These are phyloP conservation scores for Euproctis similis DNA, from an alignment of 2,888 invertebrate genomes.

Conservation along the genomic window DNA sequence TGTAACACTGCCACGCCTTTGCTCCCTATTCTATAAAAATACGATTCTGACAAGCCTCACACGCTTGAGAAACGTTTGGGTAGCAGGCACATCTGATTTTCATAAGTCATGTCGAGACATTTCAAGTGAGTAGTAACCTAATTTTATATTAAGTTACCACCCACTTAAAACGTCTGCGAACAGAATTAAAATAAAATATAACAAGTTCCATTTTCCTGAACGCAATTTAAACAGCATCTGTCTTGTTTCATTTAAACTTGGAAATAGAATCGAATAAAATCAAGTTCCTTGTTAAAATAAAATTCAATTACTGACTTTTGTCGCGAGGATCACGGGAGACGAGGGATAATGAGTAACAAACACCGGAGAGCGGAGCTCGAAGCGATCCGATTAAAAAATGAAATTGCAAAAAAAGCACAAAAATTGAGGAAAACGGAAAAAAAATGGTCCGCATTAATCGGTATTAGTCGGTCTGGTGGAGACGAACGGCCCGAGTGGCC, in stretches of 20 bases:
- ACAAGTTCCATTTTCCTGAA: no score
- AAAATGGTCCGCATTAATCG: slow-evolving; percentile 33
- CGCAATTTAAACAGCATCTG: no score
- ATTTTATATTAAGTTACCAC: no score
- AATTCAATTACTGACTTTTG: slow-evolving; percentile 43
- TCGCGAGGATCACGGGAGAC: slow-evolving; percentile 18
- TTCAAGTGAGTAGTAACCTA: no score
- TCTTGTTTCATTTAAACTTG: neutral
- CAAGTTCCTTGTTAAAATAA: slow-evolving; percentile 10
- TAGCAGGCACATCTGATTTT: no score
- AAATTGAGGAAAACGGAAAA: slow-evolving; percentile 1
- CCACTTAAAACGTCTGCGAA: no score
- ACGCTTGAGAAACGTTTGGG: no score
- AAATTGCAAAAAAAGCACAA: slow-evolving; percentile 1
- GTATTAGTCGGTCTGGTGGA: slow-evolving; percentile 53
- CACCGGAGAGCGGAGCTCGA: slow-evolving; percentile 35
- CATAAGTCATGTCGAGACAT: no score
- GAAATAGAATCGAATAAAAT: neutral
- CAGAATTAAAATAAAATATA: no score
- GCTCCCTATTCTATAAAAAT: no score
- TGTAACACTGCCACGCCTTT: no score
- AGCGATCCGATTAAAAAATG: slow-evolving; percentile 33
- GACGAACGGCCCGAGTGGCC: slow-evolving; percentile 23
- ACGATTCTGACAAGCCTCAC: no score
- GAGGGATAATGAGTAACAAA: slow-evolving; percentile 43